Evolutionary conservation across 2,113 vertebrate genomes (phyloP), one percentile per base, ranked within the genome.

Genomic region (Siphamia tubifer): DNA sequence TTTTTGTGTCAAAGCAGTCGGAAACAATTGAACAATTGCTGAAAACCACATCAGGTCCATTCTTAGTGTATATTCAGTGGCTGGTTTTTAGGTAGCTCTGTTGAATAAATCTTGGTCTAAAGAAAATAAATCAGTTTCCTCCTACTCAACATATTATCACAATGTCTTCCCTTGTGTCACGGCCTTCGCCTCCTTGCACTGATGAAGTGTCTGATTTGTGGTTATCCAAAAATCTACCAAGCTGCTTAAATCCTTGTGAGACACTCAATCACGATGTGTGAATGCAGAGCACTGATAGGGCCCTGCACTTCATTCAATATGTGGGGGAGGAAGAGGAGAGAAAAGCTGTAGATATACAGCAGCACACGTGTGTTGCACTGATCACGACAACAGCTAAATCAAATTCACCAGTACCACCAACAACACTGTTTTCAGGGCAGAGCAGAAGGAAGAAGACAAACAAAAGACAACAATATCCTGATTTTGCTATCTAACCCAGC

Each of bases 141-240:
- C 52, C 51, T 38, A 57, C 61, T 48, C 15, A 11, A 36, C 32
- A 35, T 64, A 27, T 60, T 28, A 66, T 48, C 31, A 52, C 39
- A 71, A 30, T 36, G 43, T 28, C 42, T 57, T 53, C 42, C 40
- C 24, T 31, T 67, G 16, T 74, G 68, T 16, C 11, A 1, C 13
- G 23, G 52, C 30, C 38, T 51, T 68, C 21, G 8, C n/a, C 57
- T 67, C 35, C 34, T 67, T 45, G 5, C 66, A 74, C 68, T 76
- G 55, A 82, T 81, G 77, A 78, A 79, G 65, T 44, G 47, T 61
- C 72, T 75, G 61, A 84, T 80, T 80, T 72, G 45, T 20, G 23
- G 44, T 60, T 71, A 75, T 80, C 74, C 27, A 32, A 73, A 79
- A 68, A 74, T 83, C 65, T 71, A 58, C 38, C 21, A 56, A 70